Evolutionary conservation across 2,797 vertebrate species (phyloP).

Genomic region (Mormyrops attenuatus): DNA sequence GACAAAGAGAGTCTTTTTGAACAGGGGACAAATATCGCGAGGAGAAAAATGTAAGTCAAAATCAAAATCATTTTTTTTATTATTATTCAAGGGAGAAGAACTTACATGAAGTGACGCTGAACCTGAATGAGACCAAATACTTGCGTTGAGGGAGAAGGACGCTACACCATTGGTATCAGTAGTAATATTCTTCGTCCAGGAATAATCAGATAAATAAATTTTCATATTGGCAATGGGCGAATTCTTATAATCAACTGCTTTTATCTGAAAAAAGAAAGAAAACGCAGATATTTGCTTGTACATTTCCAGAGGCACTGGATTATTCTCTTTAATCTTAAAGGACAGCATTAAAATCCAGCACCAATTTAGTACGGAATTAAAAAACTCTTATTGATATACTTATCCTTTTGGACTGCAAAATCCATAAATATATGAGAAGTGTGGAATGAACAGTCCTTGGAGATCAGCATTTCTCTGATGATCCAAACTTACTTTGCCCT

Average conservation of each 20-base stretch:
- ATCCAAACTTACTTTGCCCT: background rate
- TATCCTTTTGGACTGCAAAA: background rate
- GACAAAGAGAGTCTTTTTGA: background rate
- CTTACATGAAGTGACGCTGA: background rate
- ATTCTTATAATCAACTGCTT: background rate
- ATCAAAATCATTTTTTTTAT: background rate
- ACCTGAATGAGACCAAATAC: background rate
- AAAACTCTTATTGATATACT: background rate
- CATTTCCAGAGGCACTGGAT: background rate
- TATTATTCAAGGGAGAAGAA: background rate
- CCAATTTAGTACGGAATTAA: background rate
- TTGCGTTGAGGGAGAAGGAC: conserved; percentile 2
- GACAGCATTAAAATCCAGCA: background rate
- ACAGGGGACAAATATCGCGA: background rate
- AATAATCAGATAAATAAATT: background rate
- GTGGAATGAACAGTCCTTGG: background rate
- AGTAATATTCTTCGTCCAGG: background rate
- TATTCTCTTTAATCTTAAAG: background rate
- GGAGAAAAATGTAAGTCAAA: background rate
- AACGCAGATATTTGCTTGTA: background rate
- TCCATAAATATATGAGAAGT: background rate
- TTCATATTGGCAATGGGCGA: background rate
- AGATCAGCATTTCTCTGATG: background rate
- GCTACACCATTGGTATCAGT: background rate
- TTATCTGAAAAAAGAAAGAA: background rate